phyloP scores from a whole-genome alignment of 1,140 invertebrate genomes.

The Tetramorium parvispinum region DNA sequence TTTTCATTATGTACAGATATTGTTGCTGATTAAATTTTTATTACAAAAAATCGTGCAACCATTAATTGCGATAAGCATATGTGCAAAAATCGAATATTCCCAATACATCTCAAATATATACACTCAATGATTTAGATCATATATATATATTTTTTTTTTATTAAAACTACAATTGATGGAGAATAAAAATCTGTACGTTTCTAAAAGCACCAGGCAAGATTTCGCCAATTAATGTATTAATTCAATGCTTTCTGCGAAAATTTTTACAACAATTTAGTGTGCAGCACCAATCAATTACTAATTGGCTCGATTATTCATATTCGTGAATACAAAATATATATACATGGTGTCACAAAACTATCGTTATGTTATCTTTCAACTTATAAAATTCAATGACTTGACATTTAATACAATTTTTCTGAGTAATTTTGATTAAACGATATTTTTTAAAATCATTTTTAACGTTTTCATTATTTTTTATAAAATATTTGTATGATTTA shows the following conservation, averaged over 20 bases:
- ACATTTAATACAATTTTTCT: background rate
- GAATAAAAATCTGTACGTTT: constrained; percentile 37
- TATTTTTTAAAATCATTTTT: background rate
- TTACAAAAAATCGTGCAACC: constrained; percentile 35
- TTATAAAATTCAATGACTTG: constrained; percentile 18
- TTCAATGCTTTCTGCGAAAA: constrained; percentile 15
- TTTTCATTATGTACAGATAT: constrained; percentile 15
- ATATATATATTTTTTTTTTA: constrained; percentile 43
- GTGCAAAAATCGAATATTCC: constrained; percentile 12
- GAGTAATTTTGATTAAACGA: background rate
- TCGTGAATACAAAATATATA: constrained; percentile 21
- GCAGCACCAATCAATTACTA: constrained; percentile 25
- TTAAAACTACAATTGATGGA: constrained; percentile 49
- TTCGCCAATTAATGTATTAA: constrained; percentile 50
- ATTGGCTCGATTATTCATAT: constrained; percentile 26
- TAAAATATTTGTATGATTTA: background rate
- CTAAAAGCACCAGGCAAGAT: constrained; percentile 32
- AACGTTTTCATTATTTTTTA: background rate
- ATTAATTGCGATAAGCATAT: constrained; percentile 55
- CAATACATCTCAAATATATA: constrained; percentile 48
- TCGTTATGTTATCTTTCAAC: background rate
- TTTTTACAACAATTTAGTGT: constrained; percentile 12
- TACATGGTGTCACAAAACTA: constrained; percentile 3
- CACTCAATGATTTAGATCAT: constrained; percentile 39
- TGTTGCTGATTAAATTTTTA: constrained; percentile 19